Evolutionary conservation across 2,113 vertebrate species (phyloP).

Genomic region (Gymnogyps californianus): DNA sequence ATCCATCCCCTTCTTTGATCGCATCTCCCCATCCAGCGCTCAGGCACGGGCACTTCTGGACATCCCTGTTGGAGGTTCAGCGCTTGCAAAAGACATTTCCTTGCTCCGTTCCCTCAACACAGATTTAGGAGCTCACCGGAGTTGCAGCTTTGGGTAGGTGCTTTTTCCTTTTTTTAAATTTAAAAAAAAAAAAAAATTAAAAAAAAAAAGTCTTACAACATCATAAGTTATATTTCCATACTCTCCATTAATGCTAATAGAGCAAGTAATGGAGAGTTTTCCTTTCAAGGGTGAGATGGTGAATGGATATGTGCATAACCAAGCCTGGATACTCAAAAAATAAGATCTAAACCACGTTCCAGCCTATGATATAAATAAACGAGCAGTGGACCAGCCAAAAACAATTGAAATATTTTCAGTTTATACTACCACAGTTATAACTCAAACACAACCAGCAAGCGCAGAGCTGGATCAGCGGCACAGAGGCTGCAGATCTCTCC

Average conservation of each 20-base stretch:
- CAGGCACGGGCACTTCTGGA: not conserved
- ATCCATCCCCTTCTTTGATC: not conserved
- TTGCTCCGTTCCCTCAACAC: not conserved
- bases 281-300: not conserved
- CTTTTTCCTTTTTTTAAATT: not conserved
- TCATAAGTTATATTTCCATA: not conserved
- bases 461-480: not conserved
- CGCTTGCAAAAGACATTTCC: not conserved
- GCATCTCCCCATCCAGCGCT: accelerated
- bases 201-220: not conserved
- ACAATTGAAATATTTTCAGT: not conserved
- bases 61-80: not conserved
- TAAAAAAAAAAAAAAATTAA: too few relatives aligned
- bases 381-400: not conserved
- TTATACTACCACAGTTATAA: not conserved
- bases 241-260: not conserved
- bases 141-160: not conserved
- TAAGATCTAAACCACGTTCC: not conserved
- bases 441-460: not conserved
- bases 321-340: not conserved
- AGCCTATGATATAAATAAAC: not conserved
- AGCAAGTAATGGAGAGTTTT: not conserved
- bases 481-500: not conserved
- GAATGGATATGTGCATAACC: not conserved
- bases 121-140: not conserved